These are phyloP conservation scores for Petrocephalus sullivani DNA, from an alignment of 2,797 vertebrate species.

Conservation along the genomic window DNA sequence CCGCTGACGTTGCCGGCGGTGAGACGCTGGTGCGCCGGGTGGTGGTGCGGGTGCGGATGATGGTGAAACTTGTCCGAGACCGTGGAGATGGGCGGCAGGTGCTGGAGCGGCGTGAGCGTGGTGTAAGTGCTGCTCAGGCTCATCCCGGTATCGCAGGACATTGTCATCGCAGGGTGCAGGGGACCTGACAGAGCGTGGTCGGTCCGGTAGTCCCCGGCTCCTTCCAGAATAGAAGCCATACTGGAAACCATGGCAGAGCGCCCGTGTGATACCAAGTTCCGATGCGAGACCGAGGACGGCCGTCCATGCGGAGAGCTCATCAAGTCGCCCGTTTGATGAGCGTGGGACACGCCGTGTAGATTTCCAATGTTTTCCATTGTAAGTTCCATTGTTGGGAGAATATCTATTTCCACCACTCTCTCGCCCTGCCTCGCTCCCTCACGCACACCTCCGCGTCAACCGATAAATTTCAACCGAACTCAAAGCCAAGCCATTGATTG, in stretches of 20 bases:
- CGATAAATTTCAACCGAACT: conserved; percentile 76
- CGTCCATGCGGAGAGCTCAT: conserved; percentile 83
- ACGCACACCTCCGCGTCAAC: conserved; percentile 56
- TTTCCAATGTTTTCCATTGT: conserved; percentile 93
- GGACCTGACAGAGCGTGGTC: conserved; percentile 72
- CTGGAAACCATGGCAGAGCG: conserved; percentile 88
- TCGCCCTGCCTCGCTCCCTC: conserved; percentile 51
- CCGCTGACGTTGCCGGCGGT: conserved; percentile 83
- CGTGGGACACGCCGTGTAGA: conserved; percentile 82
- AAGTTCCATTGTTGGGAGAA: conserved; percentile 82
- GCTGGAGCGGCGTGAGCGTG: conserved; percentile 89
- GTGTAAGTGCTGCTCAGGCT: conserved; percentile 90
- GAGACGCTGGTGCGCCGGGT: conserved; percentile 75
- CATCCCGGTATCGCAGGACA: conserved; percentile 92
- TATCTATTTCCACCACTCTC: conserved; percentile 59
- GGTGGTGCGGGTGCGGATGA: conserved; percentile 61
- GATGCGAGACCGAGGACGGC: conserved; percentile 75
- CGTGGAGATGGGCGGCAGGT: conserved; percentile 87
- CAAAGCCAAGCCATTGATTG: conserved; percentile 76
- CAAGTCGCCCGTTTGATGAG: conserved; percentile 80
- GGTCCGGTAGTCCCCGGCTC: conserved; percentile 77
- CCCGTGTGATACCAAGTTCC: conserved; percentile 83
- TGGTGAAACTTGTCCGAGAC: conserved; percentile 93
- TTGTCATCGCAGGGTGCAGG: conserved; percentile 89
- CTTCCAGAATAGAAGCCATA: conserved; percentile 92